Conservation (phyloP, 2,113 vertebrate species). For the Microtus pennsylvanicus region DNA sequence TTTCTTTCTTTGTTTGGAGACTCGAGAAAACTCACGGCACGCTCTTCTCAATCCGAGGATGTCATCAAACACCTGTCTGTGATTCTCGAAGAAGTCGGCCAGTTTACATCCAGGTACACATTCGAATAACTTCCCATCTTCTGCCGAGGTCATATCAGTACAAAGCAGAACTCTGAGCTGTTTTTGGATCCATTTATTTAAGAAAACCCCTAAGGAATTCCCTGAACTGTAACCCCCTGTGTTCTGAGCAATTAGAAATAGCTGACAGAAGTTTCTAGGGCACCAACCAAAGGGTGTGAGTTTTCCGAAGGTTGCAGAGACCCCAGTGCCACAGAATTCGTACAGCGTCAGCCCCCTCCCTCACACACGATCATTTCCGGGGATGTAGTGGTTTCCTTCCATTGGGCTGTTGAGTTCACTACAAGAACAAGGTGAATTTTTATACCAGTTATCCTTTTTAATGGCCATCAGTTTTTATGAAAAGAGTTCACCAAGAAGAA, state of each 20-base stretch:
- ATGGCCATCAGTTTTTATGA: neutral
- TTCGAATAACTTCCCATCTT: neutral
- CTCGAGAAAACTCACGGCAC: neutral
- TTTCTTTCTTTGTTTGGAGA: conserved; percentile 75
- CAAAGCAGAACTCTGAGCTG: neutral
- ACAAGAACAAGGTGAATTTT: neutral
- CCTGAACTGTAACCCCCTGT: conserved; percentile 3
- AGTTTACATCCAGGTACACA: conserved; percentile 77
- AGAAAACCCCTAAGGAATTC: conserved; percentile 14
- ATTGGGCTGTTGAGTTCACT: neutral
- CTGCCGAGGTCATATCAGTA: neutral
- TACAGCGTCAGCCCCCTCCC: neutral
- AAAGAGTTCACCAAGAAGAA: conserved; percentile 13
- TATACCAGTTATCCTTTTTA: neutral
- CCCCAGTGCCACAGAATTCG: neutral
- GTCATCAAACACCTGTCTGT: conserved; percentile 29
- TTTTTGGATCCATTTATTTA: neutral
- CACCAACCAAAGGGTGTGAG: neutral
- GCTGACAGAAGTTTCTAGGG: neutral
- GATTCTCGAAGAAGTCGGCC: conserved; percentile 51
- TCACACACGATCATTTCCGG: neutral
- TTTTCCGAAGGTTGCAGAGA: conserved; percentile 33
- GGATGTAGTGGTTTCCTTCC: neutral
- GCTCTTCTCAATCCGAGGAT: neutral
- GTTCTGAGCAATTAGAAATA: neutral